Evolutionary conservation across 1,140 invertebrate species (phyloP), one percentile per base, ranked within the genome.

Genomic region (Drosophila dunni): DNA sequence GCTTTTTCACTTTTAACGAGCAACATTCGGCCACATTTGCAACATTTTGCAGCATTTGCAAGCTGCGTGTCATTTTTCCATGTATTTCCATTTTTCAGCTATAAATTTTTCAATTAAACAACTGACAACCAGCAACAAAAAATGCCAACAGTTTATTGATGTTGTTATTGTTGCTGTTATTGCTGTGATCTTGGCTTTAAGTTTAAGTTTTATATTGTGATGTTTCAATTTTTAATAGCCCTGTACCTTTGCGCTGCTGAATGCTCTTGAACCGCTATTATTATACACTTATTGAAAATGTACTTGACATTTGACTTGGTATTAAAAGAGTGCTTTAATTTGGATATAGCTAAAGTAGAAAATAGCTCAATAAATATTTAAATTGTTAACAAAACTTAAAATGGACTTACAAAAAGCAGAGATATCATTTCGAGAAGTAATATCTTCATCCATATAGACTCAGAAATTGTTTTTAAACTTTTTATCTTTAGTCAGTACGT

Each of bases 1-100:
- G 84, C 84, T 89, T 89, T 89, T 89, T 89, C 84, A 89, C 84
- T 89, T 89, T 89, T 89, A 81, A 84, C 84, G 75, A 78, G 82
- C 75, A 77, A 73, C 69, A 54, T 75, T 42, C n/a, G 38, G 29
- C 40, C 44, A 57, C 56, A 44, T 58, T 45, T 56, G 62, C 48
- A 79, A 56, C 80, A 74, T 79, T 56, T 54, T 62, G 67, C 70
- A 66, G 65, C 79, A 75, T 64, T 73, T 61, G 61, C 62, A 45
- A 54, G 33, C 56, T 66, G 69, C 62, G 80, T 90, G 81, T 84
- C 76, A 88, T 73, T 88, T 83, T 78, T 71, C 51, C 75, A 78
- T 86, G 79, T 82, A 61, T 42, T 66, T 42, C 46, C 58, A 70
- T 72, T 82, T 62, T 44, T 20, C 40, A 17, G 42, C 60, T 56